Evolutionary conservation across 2,113 vertebrate genomes (phyloP), one percentile per base, ranked within the genome.

Genomic region (Pseudois nayaur): DNA sequence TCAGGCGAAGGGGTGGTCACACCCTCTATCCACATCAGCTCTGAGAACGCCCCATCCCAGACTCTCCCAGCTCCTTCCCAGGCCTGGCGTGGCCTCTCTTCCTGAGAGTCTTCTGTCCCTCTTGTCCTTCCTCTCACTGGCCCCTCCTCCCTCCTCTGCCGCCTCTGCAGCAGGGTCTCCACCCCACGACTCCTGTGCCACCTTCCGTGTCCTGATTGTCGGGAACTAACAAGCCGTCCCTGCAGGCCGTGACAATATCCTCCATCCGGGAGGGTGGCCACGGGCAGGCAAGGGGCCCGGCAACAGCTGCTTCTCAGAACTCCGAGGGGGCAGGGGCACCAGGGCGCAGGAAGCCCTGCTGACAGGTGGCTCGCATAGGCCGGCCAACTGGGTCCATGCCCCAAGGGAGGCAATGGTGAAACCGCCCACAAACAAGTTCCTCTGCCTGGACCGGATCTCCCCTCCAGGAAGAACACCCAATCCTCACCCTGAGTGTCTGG

Each of bases 361-460:
- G 45, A 95, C 92, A 87, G 94, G 96, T 98, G 95, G 94, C 57
- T 14, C 6, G 0, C 27, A 95, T 78, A 92, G 92, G 59, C 89
- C 48, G 40, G 95, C 71, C 96, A 97, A 62, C 40, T 82, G 81
- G 78, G 90, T 14, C 45, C 79, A 40, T n/a, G 79, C 52, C 95
- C 94, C 43, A 31, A 48, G 62, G 82, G 11, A 79, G 33, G 90
- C 12, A 54, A 84, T 33, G n/a, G 76, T 13, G 31, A 95, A 96
- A 89, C 86, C 5, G 67, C 87, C 89, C 91, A 81, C n/a, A 90
- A 94, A 87, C 89, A 76, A 96, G 87, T 50, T 95, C 14, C 54
- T 79, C 57, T 79, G 62, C 89, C 89, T 67, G 43, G 21, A 92
- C 40, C 29, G 6, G 92, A 89, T 81, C 57, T 89, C 71, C 59